Percentiles rank a stretch among this genome's conserved stretches.
These are phyloP conservation scores for Grammomys dolichurus DNA, from an alignment of 2,113 vertebrate species.

Conservation along the genomic window DNA sequence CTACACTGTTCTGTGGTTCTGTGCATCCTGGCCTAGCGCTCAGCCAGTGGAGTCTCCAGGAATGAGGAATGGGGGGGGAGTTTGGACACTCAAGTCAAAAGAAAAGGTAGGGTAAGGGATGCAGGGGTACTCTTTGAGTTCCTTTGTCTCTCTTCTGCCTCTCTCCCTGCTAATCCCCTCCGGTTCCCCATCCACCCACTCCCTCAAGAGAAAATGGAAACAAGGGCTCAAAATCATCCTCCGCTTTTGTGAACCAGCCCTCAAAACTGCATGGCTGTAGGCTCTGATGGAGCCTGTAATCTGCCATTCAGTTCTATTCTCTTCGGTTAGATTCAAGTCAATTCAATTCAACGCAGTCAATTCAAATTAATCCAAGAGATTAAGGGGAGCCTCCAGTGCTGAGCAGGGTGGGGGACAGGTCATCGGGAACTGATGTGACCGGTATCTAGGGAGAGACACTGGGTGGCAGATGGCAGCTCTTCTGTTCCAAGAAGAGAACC, in stretches of 20 bases:
- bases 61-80: neutral
- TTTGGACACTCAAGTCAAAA: neutral
- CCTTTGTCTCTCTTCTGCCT: neutral
- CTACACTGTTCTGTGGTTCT: neutral
- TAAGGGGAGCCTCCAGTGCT: neutral
- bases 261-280: neutral
- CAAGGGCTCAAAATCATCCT: neutral
- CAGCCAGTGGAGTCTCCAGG: neutral
- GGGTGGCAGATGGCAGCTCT: neutral
- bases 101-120: too few relatives aligned
- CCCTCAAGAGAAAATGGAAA: conserved; percentile 3
- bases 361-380: conserved; percentile 56
- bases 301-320: conserved; percentile 44
- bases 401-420: neutral
- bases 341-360: conserved; percentile 45
- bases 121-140: neutral
- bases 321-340: conserved; percentile 58
- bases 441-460: neutral
- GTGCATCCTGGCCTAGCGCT: neutral
- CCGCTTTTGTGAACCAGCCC: neutral
- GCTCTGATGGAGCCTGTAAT: conserved; percentile 37
- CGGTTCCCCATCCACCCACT: neutral
- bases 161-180: fast-evolving
- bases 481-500: neutral
- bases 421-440: neutral